Evolutionary conservation across 2,888 invertebrate species (phyloP).

Genomic region (Volucella inflata): DNA sequence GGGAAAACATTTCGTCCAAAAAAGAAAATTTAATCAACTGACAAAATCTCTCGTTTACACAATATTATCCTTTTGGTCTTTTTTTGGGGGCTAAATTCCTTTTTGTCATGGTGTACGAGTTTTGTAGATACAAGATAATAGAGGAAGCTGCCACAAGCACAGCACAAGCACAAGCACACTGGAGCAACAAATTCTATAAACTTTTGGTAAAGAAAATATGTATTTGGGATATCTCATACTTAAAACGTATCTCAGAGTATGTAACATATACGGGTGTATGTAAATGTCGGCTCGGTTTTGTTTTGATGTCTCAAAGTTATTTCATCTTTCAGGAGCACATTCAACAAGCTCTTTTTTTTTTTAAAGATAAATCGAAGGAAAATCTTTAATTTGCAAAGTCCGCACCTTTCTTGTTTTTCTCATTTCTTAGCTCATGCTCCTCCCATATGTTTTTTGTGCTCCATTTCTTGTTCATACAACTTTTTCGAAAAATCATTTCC

Average conservation of each 20-base stretch:
- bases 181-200: conserved; percentile 32
- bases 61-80: conserved; percentile 60
- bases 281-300: conserved; percentile 2
- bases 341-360: conserved; percentile 32
- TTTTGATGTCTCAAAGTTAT: conserved; percentile 20
- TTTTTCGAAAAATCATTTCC: conserved; percentile 16
- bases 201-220: conserved; percentile 27
- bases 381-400: conserved; percentile 44
- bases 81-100: conserved; percentile 19
- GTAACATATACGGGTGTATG: conserved; percentile 9
- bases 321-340: conserved; percentile 44
- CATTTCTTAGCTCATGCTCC: not conserved
- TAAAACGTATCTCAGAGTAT: conserved; percentile 3
- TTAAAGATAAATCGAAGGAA: conserved; percentile 12
- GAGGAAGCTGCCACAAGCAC: conserved; percentile 21
- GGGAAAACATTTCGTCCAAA: conserved; percentile 26
- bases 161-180: conserved; percentile 36
- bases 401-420: conserved; percentile 25
- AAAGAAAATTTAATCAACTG: conserved; percentile 67
- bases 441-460: not conserved
- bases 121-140: conserved; percentile 25
- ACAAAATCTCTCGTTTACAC: conserved; percentile 62
- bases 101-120: conserved; percentile 12
- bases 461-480: conserved; percentile 5
- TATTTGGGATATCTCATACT: conserved; percentile 25